Conservation (phyloP, 1,140 invertebrate genomes). For the Chironomus striatipennis region DNA sequence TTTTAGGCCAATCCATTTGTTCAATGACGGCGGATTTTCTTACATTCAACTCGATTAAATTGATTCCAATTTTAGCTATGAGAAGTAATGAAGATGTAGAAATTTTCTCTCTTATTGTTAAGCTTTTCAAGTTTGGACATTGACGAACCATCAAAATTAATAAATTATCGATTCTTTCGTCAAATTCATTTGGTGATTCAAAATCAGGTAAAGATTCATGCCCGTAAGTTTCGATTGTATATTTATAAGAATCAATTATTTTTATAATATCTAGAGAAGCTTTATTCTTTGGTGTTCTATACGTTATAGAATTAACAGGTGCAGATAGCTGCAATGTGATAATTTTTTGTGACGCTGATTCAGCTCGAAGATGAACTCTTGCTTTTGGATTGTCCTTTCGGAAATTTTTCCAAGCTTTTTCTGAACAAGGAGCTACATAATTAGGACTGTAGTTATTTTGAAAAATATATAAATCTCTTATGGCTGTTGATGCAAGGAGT, state of each 20-base stretch:
- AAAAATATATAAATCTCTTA: constrained; percentile 65
- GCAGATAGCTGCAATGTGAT: constrained; percentile 47
- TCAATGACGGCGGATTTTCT: constrained; percentile 63
- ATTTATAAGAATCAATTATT: constrained; percentile 50
- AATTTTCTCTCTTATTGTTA: constrained; percentile 69
- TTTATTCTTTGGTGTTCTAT: constrained; percentile 53
- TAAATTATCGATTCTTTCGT: constrained; percentile 53
- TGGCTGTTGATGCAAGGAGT: constrained; percentile 53
- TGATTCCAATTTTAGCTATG: constrained; percentile 55
- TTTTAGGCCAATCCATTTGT: constrained; percentile 55
- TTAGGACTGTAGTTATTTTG: constrained; percentile 63
- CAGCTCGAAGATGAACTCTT: constrained; percentile 49
- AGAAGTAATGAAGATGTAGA: constrained; percentile 70
- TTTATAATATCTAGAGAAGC: constrained; percentile 42
- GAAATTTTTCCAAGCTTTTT: constrained; percentile 45
- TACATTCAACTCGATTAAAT: constrained; percentile 56
- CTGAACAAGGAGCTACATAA: constrained; percentile 41
- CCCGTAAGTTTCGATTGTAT: constrained; percentile 48
- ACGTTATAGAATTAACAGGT: constrained; percentile 58
- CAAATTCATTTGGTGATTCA: constrained; percentile 50
- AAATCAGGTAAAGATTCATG: constrained; percentile 55
- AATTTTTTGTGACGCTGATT: constrained; percentile 43
- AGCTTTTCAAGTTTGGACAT: constrained; percentile 49
- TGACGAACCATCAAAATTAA: constrained; percentile 51
- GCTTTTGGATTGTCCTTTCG: constrained; percentile 46